phyloP scores from a whole-genome alignment of 2,113 vertebrate species.

The Sminthopsis crassicaudata region DNA sequence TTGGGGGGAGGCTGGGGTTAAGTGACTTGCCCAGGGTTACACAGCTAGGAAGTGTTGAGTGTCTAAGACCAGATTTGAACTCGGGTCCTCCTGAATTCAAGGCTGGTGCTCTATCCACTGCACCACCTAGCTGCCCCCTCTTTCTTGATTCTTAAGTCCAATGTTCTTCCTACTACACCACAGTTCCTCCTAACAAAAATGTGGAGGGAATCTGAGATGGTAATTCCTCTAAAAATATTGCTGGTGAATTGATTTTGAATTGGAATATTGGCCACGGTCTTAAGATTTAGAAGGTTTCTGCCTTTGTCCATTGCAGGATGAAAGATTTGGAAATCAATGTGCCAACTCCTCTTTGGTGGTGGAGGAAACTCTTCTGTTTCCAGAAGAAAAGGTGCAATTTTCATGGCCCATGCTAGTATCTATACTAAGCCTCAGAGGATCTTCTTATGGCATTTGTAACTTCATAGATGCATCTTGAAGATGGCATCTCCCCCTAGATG shows the following conservation, averaged over 20 bases:
- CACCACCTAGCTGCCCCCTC: too few species aligned
- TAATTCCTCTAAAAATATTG: background rate
- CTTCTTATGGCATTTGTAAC: background rate
- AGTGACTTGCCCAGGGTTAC: too few species aligned
- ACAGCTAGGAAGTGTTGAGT: too few species aligned
- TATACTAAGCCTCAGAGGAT: background rate
- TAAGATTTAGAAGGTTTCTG: background rate
- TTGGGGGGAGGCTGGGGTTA: too few species aligned
- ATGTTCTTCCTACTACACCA: background rate
- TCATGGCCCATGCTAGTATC: background rate
- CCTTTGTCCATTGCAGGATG: background rate
- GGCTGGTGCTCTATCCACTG: too few species aligned
- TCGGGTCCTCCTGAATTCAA: too few species aligned
- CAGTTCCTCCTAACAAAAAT: background rate
- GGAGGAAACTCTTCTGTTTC: background rate
- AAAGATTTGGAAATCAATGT: background rate
- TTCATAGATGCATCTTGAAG: background rate
- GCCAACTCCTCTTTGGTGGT: background rate
- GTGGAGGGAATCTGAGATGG: background rate
- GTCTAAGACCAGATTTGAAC: too few species aligned
- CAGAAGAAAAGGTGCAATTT: background rate
- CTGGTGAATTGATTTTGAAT: background rate
- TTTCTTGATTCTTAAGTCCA: background rate
- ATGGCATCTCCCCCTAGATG: background rate
- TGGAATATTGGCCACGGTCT: background rate